phyloP scores from a whole-genome alignment of 1,140 invertebrate genomes.

The Onthophagus taurus region DNA sequence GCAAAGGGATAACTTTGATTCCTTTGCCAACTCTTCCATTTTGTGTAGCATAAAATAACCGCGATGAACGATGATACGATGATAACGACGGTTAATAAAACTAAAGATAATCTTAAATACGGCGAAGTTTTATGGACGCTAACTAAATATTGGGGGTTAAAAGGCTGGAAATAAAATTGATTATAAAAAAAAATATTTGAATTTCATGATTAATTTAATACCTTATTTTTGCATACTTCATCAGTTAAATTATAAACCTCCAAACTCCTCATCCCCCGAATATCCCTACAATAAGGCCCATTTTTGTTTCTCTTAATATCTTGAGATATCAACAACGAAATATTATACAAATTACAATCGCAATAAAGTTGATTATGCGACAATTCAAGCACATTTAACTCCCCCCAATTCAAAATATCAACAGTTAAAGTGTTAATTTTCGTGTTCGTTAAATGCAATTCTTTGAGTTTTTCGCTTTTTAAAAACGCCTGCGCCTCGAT shows the following conservation, averaged over 20 bases:
- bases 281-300: constrained; percentile 23
- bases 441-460: constrained; percentile 26
- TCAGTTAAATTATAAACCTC: constrained; percentile 12
- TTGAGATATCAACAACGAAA: constrained; percentile 18
- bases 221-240: constrained; percentile 15
- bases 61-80: constrained; percentile 16
- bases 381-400: constrained; percentile 37
- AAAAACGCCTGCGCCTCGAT: constrained; percentile 45
- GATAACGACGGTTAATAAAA: constrained; percentile 16
- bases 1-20: constrained; percentile 17
- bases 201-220: constrained; percentile 8
- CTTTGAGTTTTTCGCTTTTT: constrained; percentile 40
- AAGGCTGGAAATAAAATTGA: constrained; percentile 1
- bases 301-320: constrained; percentile 22
- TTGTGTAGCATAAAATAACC: constrained; percentile 16
- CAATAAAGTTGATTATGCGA: constrained; percentile 50
- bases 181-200: background rate
- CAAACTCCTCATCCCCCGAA: background rate
- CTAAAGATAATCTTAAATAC: constrained; percentile 14
- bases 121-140: background rate
- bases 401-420: constrained; percentile 19
- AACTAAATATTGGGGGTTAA: background rate
- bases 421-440: constrained; percentile 4
- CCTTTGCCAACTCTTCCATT: constrained; percentile 16
- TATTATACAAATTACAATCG: constrained; percentile 42